phyloP scores from a whole-genome alignment of 2,888 invertebrate species.

The Tenthredo scrophulariae region DNA sequence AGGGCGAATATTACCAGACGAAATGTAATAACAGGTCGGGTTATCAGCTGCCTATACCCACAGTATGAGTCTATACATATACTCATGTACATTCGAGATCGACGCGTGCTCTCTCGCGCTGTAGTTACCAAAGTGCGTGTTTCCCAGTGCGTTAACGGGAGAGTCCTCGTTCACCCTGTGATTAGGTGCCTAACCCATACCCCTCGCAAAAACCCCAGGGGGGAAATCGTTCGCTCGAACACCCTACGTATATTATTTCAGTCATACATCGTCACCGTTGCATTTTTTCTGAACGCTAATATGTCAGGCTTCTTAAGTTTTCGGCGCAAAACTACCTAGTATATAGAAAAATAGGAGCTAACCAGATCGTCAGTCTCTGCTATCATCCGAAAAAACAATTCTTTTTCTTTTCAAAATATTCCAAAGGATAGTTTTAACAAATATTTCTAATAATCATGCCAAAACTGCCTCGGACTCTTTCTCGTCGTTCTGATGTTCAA shows the following conservation, averaged over 20 bases:
- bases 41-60: constrained; percentile 55
- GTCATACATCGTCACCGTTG: constrained; percentile 29
- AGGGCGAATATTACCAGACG: constrained; percentile 75
- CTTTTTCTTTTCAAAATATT: too few relatives aligned
- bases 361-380: too few relatives aligned
- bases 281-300: background rate
- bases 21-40: constrained; percentile 75
- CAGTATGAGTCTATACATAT: constrained; percentile 51
- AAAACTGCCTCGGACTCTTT: too few relatives aligned
- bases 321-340: too few relatives aligned
- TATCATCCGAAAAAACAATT: too few relatives aligned
- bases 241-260: constrained; percentile 51
- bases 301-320: background rate
- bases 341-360: too few relatives aligned
- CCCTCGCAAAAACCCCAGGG: constrained; percentile 16
- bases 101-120: constrained; percentile 4
- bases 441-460: too few relatives aligned
- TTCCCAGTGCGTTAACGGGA: constrained; percentile 36
- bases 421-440: too few relatives aligned
- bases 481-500: too few relatives aligned
- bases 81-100: background rate
- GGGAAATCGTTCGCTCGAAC: constrained; percentile 36
- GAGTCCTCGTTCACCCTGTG: constrained; percentile 48
- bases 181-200: constrained; percentile 23
- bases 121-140: constrained; percentile 45